Evolutionary conservation across 2,113 vertebrate genomes (phyloP).

Genomic region (Eulemur macaco): DNA sequence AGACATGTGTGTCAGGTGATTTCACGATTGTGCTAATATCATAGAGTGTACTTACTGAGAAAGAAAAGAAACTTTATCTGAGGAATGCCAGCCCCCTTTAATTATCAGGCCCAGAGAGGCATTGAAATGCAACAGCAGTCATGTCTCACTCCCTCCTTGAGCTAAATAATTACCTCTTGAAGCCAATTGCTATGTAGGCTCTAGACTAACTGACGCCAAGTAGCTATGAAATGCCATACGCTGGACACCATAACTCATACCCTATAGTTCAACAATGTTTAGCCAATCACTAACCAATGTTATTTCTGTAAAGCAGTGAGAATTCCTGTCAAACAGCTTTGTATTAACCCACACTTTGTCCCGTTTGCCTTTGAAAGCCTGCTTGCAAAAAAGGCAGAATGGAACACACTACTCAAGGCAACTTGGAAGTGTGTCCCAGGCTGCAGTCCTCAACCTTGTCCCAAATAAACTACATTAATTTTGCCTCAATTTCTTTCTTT

Average conservation of each 20-base stretch:
- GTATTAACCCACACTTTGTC: background rate
- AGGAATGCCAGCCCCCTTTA: background rate
- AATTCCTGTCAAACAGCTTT: background rate
- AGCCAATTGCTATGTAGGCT: background rate
- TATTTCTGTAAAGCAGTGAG: background rate
- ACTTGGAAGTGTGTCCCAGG: background rate
- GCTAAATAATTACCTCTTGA: background rate
- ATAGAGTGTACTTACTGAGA: background rate
- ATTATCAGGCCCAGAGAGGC: background rate
- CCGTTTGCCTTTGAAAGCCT: background rate
- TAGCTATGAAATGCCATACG: background rate
- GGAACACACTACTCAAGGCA: background rate
- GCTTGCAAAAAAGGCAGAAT: background rate
- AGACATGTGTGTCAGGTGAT: background rate
- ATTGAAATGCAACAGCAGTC: background rate
- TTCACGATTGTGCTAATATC: background rate
- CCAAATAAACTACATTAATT: background rate
- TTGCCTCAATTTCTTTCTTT: background rate
- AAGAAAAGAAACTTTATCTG: background rate
- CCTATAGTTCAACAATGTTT: background rate
- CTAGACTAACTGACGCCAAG: background rate
- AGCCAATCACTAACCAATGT: background rate
- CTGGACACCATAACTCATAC: background rate
- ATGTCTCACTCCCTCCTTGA: background rate
- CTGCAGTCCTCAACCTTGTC: background rate